These are phyloP conservation scores for Hetaerina titia DNA, from an alignment of 2,888 invertebrate genomes.

Conservation along the genomic window DNA sequence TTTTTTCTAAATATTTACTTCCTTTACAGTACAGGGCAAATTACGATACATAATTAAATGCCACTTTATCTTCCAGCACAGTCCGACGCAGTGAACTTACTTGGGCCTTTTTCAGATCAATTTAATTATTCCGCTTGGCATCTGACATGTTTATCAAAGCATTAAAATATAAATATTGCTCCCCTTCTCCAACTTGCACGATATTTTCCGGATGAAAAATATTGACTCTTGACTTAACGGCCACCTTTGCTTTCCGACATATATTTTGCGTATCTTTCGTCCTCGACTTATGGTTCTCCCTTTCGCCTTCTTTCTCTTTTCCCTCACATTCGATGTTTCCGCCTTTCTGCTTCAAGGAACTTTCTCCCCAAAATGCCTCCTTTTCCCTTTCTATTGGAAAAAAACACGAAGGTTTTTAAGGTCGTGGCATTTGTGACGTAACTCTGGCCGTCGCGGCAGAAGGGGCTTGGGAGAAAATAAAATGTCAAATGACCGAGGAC, in stretches of 20 bases:
- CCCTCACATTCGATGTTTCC: constrained; percentile 38
- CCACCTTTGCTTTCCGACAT: background rate
- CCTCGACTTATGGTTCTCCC: background rate
- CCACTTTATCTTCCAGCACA: background rate
- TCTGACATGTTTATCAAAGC: constrained; percentile 27
- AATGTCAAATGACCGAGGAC: constrained; percentile 44
- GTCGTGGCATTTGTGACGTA: constrained; percentile 59
- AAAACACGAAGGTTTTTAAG: constrained; percentile 22
- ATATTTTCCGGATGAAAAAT: constrained; percentile 28
- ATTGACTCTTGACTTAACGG: background rate
- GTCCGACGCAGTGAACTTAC: background rate
- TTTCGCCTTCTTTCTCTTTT: background rate
- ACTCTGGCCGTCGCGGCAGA: background rate
- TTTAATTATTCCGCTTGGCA: constrained; percentile 32
- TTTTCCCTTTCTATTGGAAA: constrained; percentile 1
- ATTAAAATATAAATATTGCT: constrained; percentile 27
- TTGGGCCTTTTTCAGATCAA: background rate
- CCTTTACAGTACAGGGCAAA: background rate
- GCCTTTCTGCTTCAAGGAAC: constrained; percentile 45
- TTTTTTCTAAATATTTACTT: background rate
- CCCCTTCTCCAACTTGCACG: constrained; percentile 4
- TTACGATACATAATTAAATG: background rate
- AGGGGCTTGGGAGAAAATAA: background rate
- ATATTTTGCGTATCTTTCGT: constrained; percentile 15
- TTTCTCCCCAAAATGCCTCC: constrained; percentile 11